Evolutionary conservation across 2,888 invertebrate genomes (phyloP), one percentile per base, ranked within the genome.

Genomic region (Deroplatys truncata): DNA sequence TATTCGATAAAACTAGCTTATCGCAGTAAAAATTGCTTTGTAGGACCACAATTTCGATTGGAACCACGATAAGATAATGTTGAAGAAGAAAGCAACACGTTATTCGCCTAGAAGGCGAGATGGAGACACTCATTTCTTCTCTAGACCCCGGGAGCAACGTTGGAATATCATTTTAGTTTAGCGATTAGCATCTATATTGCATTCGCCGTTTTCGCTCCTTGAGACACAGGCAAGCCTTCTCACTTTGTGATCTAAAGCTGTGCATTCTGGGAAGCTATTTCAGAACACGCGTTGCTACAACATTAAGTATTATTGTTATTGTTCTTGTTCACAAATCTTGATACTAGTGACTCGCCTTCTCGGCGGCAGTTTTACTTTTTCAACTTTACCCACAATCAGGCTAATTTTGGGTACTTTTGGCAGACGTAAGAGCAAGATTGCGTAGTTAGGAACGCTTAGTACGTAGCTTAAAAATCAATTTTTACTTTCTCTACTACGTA

Each of bases 171-270:
- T 87, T 82, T 87, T 72, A 87, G 87, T 43, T 86, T 83, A 31
- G 35, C 82, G 87, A 87, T 87, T 87, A 87, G 82, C 87, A 87
- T 87, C 87, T 87, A 87, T 87, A 87, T 87, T 87, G 83, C 82
- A 35, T 87, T 87, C 43, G 86, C 82, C 82, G 56, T 31, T 85
- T 85, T 85, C 85, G 28, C 56, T 85, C n/a, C 85, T 43, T 25
- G 56, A 72, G 56, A 72, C 56, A 20, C 56, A 72, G 25, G 56
- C 56, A 25, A 25, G 20, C 25, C 56, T 72, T 16, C 56, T 16
- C 20, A 20, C 56, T 72, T 72, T 72, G 56, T 72, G 56, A 72
- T 72, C 56, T 72, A 72, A 72, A 25, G 56, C 56, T 20, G 16
- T 56, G 20, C 56, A 56, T 56, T 56, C 56, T 56, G 56, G 56